Evolutionary conservation across 2,113 vertebrate species (phyloP), one percentile per base, ranked within the genome.

Genomic region (Solea senegalensis): DNA sequence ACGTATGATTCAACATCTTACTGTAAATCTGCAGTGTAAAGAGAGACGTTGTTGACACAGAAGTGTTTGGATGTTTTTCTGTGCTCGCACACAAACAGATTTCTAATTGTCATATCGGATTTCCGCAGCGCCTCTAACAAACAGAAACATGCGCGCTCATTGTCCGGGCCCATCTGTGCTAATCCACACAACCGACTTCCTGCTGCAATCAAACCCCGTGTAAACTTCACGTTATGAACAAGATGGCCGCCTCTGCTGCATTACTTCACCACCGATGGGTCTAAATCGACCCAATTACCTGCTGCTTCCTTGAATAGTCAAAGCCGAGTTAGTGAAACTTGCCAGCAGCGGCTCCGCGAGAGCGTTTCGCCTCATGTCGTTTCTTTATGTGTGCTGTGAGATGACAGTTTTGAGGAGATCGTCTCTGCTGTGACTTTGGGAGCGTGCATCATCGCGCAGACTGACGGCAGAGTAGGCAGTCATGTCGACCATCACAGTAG

Each of bases 271-370:
- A 72, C 81, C 65, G 11, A 53, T 80, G 80, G 85, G 72, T 72
- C 81, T 86, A 87, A 92, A 91, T 85, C 83, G 73, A 89, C 76
- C 67, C 91, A 92, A 91, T 93, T 94, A 93, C 90, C 92, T 92
- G 91, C 64, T 84, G 86, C 83, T 88, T 93, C 91, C 87, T 80
- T 83, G 88, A 90, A 87, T 73, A 70, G 65, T 79, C 48, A 4
- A 69, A 73, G 51, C 64, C 60, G 74, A 86, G 83, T 81, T 69
- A 70, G 70, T 88, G 87, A 90, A 84, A 78, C 73, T 85, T 78
- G 81, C 84, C 86, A 89, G 89, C 52, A 67, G 61, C 21, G 63
- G 52, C 43, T 65, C 26, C 10, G 53, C 55, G 76, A 85, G 68
- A 60, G 77, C 55, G 64, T 50, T 77, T 76, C 49, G 14, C 80